Evolutionary conservation across 35 echinoderm and acorn worm genomes (phyloP).

Genomic region (Lytechinus variegatus): DNA sequence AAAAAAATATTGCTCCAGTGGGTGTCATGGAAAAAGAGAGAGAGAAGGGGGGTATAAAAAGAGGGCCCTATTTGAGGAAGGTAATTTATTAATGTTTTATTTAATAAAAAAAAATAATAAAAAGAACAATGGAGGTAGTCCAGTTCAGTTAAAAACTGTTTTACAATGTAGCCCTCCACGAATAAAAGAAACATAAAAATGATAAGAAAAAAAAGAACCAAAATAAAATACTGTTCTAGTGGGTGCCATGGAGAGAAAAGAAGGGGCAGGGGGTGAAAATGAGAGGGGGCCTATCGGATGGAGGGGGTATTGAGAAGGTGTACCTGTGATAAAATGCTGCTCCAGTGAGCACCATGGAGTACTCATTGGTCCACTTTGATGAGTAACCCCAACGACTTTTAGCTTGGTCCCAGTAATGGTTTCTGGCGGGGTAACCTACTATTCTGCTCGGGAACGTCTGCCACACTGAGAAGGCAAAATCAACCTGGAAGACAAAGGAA

Average conservation of each 20-base stretch:
- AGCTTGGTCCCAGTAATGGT: slow-evolving; percentile 95
- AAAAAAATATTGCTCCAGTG: too few relatives aligned
- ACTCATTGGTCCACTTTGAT: slow-evolving; percentile 98
- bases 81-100: too few relatives aligned
- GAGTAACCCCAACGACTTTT: slow-evolving; percentile 88
- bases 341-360: slow-evolving; percentile 95
- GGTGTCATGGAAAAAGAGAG: not conserved
- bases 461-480: slow-evolving; percentile 98
- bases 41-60: not conserved
- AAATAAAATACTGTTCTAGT: too few relatives aligned
- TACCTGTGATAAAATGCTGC: slow-evolving; percentile 99
- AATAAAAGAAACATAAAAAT: too few relatives aligned
- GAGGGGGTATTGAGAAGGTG: not conserved
- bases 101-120: too few relatives aligned
- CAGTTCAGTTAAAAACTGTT: too few relatives aligned
- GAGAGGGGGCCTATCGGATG: not conserved
- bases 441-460: slow-evolving; percentile 76
- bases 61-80: too few relatives aligned
- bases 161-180: too few relatives aligned
- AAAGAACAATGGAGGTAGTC: too few relatives aligned
- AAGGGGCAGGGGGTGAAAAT: not conserved
- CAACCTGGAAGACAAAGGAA: slow-evolving; percentile 68
- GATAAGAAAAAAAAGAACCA: too few relatives aligned
- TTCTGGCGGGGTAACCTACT: slow-evolving; percentile 90
- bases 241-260: not conserved